phyloP scores from a whole-genome alignment of 2,797 vertebrate species.

The Rallus crepitans region DNA sequence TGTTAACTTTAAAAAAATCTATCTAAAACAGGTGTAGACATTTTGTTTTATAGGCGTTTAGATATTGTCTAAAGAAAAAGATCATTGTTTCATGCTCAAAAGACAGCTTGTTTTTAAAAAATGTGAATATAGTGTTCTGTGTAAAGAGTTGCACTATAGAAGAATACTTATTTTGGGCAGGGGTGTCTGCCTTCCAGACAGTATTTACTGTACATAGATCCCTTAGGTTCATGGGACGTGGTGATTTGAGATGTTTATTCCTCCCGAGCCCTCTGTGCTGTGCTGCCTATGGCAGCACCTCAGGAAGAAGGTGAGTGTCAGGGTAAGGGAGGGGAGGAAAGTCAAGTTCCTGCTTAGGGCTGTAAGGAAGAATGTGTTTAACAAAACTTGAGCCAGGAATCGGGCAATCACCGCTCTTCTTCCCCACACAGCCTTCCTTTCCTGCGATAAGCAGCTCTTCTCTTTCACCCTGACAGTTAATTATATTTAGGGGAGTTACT shows the following conservation, averaged over 20 bases:
- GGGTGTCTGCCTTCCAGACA: not conserved
- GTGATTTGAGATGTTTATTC: not conserved
- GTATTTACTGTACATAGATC: not conserved
- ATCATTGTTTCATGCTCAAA: not conserved
- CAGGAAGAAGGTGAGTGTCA: not conserved
- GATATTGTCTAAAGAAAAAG: not conserved
- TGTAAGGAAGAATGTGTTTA: not conserved
- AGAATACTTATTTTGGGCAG: not conserved
- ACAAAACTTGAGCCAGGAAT: not conserved
- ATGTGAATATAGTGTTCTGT: not conserved
- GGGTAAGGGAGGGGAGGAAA: not conserved
- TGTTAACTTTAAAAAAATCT: not conserved
- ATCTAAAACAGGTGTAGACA: not conserved
- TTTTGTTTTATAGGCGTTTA: not conserved
- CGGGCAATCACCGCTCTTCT: not conserved
- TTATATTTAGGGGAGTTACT: not conserved
- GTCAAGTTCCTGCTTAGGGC: not conserved
- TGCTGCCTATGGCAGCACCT: not conserved
- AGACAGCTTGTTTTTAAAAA: not conserved
- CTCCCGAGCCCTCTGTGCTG: not conserved
- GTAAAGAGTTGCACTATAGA: not conserved
- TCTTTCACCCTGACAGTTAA: not conserved
- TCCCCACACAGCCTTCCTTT: not conserved
- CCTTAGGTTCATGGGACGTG: too few species aligned
- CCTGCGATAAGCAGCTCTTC: not conserved